Percentiles rank a stretch among this genome's conserved stretches.
Conservation (phyloP, 1,140 invertebrate genomes). For the Charaxes varanes region DNA sequence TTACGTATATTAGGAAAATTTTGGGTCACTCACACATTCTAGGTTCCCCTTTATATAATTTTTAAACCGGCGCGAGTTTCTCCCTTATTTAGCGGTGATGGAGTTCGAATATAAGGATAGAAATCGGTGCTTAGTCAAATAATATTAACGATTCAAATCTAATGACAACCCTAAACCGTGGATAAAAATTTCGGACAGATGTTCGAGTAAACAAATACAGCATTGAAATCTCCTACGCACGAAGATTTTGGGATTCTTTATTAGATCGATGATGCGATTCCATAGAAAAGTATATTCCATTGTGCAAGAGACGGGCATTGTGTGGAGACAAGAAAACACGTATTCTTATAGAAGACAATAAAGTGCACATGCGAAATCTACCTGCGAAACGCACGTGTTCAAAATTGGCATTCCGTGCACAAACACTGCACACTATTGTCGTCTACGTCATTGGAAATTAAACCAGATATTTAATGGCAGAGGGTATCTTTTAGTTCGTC, state of each 20-base stretch:
- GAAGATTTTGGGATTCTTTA: slow-evolving; percentile 44
- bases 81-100: too few relatives aligned
- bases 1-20: too few relatives aligned
- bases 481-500: slow-evolving; percentile 32
- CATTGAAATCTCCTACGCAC: slow-evolving; percentile 62
- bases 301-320: slow-evolving; percentile 62
- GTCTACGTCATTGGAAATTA: slow-evolving; percentile 25
- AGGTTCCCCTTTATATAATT: too few relatives aligned
- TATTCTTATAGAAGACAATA: slow-evolving; percentile 52
- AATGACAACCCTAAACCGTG: too few relatives aligned
- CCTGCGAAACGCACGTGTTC: slow-evolving; percentile 68
- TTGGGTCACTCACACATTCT: too few relatives aligned
- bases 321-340: slow-evolving; percentile 49
- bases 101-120: too few relatives aligned
- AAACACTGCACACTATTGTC: slow-evolving; percentile 35
- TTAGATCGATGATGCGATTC: slow-evolving; percentile 46
- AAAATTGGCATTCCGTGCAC: slow-evolving; percentile 50
- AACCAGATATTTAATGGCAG: slow-evolving; percentile 25
- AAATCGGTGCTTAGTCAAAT: too few relatives aligned
- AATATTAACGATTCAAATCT: too few relatives aligned
- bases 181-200: slow-evolving; percentile 44
- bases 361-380: slow-evolving; percentile 61
- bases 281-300: slow-evolving; percentile 42
- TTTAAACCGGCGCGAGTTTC: too few relatives aligned
- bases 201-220: slow-evolving; percentile 56